Conservation (phyloP, 2,113 vertebrate species). For the Bubo blakistoni region DNA sequence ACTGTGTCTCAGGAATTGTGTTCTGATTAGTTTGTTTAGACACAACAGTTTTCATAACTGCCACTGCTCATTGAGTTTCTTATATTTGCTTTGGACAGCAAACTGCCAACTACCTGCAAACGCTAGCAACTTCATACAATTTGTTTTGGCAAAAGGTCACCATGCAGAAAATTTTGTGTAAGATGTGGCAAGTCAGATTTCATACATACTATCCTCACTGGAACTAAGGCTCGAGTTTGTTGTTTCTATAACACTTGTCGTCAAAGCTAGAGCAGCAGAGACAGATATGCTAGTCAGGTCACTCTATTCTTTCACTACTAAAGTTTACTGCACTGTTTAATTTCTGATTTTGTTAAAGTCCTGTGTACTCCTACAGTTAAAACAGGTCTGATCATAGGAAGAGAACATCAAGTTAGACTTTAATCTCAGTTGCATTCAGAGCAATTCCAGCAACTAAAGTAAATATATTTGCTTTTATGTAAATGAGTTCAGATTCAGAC, state of each 20-base stretch:
- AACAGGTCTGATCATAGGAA: not conserved
- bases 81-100: constrained; percentile 51
- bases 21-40: constrained; percentile 36
- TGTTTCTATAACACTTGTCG: not conserved
- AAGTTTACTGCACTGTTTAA: not conserved
- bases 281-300: not conserved
- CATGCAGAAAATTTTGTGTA: constrained; percentile 60
- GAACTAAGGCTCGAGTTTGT: not conserved
- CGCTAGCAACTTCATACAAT: constrained; percentile 44
- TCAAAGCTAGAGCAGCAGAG: constrained; percentile 10
- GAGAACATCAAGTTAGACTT: not conserved
- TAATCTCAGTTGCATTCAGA: not conserved
- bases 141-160: constrained; percentile 63
- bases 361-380: not conserved
- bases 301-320: not conserved
- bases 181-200: constrained; percentile 56
- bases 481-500: not conserved
- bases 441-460: not conserved
- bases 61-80: not conserved
- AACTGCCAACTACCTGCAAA: constrained; percentile 57
- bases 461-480: not conserved
- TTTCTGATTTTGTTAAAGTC: not conserved
- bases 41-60: constrained; percentile 44
- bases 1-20: not conserved
- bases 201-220: not conserved